phyloP scores from a whole-genome alignment of 1,140 invertebrate genomes.

The Drosophila bifasciata region DNA sequence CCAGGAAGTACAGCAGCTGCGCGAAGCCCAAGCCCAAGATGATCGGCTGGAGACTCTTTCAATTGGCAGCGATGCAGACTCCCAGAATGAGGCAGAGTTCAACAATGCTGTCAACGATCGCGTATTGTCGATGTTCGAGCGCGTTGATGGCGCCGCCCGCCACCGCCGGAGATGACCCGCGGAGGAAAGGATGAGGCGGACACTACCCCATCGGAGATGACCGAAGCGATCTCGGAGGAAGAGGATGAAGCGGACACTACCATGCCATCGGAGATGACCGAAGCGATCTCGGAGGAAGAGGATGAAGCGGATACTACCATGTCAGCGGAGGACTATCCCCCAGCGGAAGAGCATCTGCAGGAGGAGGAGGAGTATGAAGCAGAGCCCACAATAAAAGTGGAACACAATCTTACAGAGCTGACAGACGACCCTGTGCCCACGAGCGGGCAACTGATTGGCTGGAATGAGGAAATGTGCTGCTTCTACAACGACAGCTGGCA shows the following conservation, averaged over 20 bases:
- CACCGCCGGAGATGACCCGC: background rate
- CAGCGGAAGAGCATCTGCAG: background rate
- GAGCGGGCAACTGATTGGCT: constrained; percentile 61
- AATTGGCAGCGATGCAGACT: constrained; percentile 52
- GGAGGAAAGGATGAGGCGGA: constrained; percentile 12
- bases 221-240: constrained; percentile 4
- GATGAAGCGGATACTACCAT: constrained; percentile 4
- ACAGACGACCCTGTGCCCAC: constrained; percentile 15
- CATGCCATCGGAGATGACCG: background rate
- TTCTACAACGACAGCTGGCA: constrained; percentile 87
- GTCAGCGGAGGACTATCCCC: constrained; percentile 2
- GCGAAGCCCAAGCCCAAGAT: no score
- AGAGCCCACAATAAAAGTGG: constrained; percentile 28
- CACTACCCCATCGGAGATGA: no score
- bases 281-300: constrained; percentile 8
- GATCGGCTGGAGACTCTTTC: constrained; percentile 26
- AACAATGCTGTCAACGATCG: constrained; percentile 38
- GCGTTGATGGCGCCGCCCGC: constrained; percentile 27
- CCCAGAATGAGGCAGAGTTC: constrained; percentile 45
- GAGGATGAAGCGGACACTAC: constrained; percentile 11
- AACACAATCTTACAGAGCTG: constrained; percentile 30
- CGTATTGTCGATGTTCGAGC: constrained; percentile 44
- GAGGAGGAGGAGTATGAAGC: background rate
- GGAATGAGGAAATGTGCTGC: constrained; percentile 85
- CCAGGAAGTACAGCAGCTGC: background rate